Base-by-base conservation (phyloP, 2,888 invertebrate genomes). In the Lasioglossum calceatum region DNA sequence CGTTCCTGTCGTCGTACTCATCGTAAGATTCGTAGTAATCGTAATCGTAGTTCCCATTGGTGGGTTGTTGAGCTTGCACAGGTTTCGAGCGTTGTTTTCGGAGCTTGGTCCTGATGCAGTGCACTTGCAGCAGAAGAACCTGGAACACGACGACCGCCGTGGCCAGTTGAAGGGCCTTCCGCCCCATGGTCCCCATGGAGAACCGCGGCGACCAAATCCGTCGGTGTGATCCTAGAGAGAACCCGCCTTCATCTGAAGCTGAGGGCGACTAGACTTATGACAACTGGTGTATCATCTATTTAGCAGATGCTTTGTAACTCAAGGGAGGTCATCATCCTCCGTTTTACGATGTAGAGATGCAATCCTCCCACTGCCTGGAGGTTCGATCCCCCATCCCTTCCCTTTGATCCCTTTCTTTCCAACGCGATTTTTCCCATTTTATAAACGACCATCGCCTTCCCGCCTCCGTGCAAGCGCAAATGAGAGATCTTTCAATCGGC, bases 321-420 rank as follows among this genome's bases (percentile, higher is more conserved):
- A 91, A 85, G 92, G 92, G 92, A 93, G 93, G 93, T 93, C 93
- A 91, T 93, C 92, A 94, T 93, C 93, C 94, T 92, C 91, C 77
- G 84, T 89, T 88, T 90, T 87, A 92, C 86, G 84, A 92, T 86
- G 80, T 88, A 81, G 4, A 36, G 85, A 89, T 82, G 84, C 88
- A 77, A 76, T 88, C 77, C 88, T 87, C 91, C 81, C 87, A 87
- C 89, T 89, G 82, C 86, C 87, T 87, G 85, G 74, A 74, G 23
- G 73, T 78, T 73, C 58, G 44, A 80, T 81, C 70, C 70, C 61
- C 70, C 77, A 89, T 80, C 86, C 82, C 85, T 87, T 84, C 87
- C 67, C 82, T 86, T 81, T 88, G 81, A 88, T 83, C 83, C 84
- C 85, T 88, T 89, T 75, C 73, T 73, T 81, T 84, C 54, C 64